These are phyloP conservation scores for Anoplolepis gracilipes DNA, from an alignment of 1,140 invertebrate genomes.

Conservation along the genomic window DNA sequence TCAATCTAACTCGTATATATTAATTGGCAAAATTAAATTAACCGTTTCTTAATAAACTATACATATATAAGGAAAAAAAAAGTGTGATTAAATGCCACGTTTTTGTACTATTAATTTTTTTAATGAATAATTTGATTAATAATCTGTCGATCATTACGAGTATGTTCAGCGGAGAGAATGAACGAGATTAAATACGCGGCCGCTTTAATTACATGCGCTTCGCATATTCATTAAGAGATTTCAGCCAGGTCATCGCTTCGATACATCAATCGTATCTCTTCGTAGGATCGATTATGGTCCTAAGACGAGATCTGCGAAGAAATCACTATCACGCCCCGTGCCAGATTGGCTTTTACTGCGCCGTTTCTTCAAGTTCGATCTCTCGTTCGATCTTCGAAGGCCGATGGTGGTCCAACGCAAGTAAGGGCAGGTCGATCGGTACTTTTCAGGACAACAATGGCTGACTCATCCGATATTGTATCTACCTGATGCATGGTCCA, in stretches of 20 bases:
- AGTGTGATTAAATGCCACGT: neutral
- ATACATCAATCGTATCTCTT: conserved; percentile 45
- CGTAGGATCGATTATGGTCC: conserved; percentile 33
- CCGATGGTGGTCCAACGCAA: conserved; percentile 57
- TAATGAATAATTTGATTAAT: conserved; percentile 21
- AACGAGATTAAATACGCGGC: neutral
- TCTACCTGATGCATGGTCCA: conserved; percentile 49
- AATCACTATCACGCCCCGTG: conserved; percentile 42
- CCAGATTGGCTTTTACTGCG: conserved; percentile 37
- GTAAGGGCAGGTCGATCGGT: conserved; percentile 58
- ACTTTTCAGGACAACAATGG: conserved; percentile 72
- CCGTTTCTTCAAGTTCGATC: conserved; percentile 41
- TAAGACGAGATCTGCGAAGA: conserved; percentile 32
- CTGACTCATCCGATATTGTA: conserved; percentile 71
- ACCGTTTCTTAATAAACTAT: neutral
- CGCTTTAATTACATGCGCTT: conserved; percentile 62
- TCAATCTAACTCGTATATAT: neutral
- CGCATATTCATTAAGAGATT: conserved; percentile 51
- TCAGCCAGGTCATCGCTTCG: conserved; percentile 53
- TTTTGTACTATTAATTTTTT: neutral
- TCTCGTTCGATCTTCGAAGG: conserved; percentile 57
- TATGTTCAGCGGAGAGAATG: neutral
- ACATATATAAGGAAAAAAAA: neutral
- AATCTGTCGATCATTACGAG: neutral
- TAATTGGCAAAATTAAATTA: neutral